Conservation (phyloP, 2,797 vertebrate genomes). For the Acanthis flammea region DNA sequence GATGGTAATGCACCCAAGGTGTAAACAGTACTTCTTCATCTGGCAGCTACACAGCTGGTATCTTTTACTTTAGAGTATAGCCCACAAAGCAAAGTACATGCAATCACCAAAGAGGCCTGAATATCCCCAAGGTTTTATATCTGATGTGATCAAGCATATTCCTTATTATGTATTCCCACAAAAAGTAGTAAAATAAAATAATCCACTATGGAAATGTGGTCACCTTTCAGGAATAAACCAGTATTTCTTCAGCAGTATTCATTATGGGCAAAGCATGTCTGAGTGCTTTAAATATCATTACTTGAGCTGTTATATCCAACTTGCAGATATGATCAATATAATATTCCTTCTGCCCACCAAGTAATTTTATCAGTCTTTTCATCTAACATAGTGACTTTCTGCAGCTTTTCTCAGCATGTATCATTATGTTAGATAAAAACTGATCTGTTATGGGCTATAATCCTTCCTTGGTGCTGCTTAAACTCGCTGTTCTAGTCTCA, state of each 20-base stretch:
- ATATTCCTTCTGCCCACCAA: not conserved
- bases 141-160: not conserved
- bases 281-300: not conserved
- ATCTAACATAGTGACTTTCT: not conserved
- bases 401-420: not conserved
- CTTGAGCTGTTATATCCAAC: not conserved
- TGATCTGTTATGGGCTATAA: not conserved
- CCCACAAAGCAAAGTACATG: not conserved
- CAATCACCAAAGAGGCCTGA: not conserved
- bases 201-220: not conserved
- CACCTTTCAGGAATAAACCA: not conserved
- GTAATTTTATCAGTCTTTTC: not conserved
- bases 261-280: not conserved
- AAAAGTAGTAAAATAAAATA: not conserved
- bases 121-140: not conserved
- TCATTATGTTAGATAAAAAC: not conserved
- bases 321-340: not conserved
- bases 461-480: not conserved
- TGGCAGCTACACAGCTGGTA: not conserved
- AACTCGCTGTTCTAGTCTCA: not conserved
- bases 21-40: not conserved
- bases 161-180: not conserved
- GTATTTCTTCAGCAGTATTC: not conserved
- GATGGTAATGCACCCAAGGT: not conserved
- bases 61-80: not conserved